These are phyloP conservation scores for Glyphotaelius pellucidus DNA, from an alignment of 2,888 invertebrate species.

Conservation along the genomic window DNA sequence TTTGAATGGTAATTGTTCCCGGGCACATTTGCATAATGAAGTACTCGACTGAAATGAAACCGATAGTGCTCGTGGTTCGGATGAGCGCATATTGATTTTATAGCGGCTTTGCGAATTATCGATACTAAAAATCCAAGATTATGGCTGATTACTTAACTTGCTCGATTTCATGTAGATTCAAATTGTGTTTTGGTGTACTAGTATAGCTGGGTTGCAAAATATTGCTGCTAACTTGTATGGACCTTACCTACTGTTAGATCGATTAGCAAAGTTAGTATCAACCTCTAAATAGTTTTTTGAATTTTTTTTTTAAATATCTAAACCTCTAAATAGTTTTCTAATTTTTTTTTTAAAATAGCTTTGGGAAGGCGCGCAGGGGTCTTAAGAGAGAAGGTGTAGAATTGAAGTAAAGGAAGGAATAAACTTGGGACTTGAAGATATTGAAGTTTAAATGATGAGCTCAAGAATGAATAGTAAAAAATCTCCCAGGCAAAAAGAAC, in stretches of 20 bases:
- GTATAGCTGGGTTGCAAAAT: background rate
- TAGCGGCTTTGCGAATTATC: background rate
- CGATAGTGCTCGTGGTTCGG: background rate
- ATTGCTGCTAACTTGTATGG: background rate
- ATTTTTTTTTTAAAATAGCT: no score
- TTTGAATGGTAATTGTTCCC: constrained; percentile 38
- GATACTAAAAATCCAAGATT: background rate
- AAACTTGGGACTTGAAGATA: background rate
- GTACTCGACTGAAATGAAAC: constrained; percentile 11
- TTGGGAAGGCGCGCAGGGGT: no score
- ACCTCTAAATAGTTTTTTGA: no score
- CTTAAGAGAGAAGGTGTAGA: background rate
- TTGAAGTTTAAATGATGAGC: background rate
- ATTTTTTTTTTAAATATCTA: no score
- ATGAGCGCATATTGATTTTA: constrained; percentile 31
- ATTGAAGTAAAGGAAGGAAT: no score
- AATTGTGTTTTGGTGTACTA: background rate
- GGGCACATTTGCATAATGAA: constrained; percentile 46
- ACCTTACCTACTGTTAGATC: background rate
- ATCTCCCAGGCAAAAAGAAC: background rate
- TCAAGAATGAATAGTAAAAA: background rate
- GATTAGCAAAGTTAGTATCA: background rate
- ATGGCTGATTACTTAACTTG: background rate
- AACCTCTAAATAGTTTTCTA: no score
- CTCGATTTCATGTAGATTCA: background rate